Evolutionary conservation across 2,888 invertebrate species (phyloP), one percentile per base, ranked within the genome.

Genomic region (Amitus sp.): DNA sequence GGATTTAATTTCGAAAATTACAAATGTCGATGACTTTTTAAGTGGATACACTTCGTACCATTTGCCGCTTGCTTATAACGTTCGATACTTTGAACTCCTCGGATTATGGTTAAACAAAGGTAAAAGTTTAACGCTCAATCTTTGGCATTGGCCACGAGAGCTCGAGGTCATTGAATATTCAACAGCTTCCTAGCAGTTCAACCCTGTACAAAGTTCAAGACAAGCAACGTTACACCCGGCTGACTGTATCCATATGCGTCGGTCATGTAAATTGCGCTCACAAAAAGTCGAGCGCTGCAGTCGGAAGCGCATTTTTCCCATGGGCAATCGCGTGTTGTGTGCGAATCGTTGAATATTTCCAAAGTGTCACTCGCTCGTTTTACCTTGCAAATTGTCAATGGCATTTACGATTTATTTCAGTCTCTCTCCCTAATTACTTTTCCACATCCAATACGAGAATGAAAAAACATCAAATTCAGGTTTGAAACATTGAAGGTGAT

Each of bases 71-170:
- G 9, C 42, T 2, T 2, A 4, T 10, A 9, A 4, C n/a, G 5
- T 48, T 57, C 55, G 57, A 61, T 60, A 48, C 57, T 65, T 65
- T 53, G 51, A 65, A 45, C 57, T 58, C 46, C 54, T 48, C 58
- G 51, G 55, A 57, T 60, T 61, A 65, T 61, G 65, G 54, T 61
- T 58, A 61, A 65, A 65, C 61, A 65, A 57, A 58, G 57, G 54
- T 57, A 55, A 65, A 65, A 65, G 57, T 65, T 65, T 50, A 60
- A 58, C 60, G 65, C 58, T 61, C 55, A 65, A 65, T 65, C 65
- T 65, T 61, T 65, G 58, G 65, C 61, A 58, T 61, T 65, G 61
- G 52, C 65, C 49, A 65, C 30, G 55, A 55, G 47, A 59, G 45
- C 50, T 51, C 7, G 49, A 49, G 27, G 53, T 55, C 62, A 65